A percentile compares a stretch with the other conserved stretches of the same genome.
These are phyloP conservation scores for Drosophila mettleri DNA, from an alignment of 2,888 invertebrate genomes.

Conservation along the genomic window DNA sequence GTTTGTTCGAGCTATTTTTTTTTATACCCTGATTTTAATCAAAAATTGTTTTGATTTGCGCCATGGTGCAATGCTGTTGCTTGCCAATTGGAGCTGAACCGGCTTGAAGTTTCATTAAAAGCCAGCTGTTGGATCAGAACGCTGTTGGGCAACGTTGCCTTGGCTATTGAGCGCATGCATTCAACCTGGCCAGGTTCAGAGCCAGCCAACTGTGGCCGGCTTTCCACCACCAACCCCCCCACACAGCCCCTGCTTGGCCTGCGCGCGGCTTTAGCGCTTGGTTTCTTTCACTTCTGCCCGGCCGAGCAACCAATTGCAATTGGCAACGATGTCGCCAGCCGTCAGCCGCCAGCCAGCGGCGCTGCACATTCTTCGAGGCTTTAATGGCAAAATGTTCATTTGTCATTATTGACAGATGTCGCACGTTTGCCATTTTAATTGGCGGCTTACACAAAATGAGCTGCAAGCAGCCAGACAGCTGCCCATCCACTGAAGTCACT, in stretches of 20 bases:
- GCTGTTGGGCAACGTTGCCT: slow-evolving; percentile 26
- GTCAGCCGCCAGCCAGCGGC: too few relatives aligned
- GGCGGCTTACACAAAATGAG: slow-evolving; percentile 77
- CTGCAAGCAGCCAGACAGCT: slow-evolving; percentile 37
- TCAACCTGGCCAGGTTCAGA: slow-evolving; percentile 26
- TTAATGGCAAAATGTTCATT: slow-evolving; percentile 75
- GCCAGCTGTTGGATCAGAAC: slow-evolving; percentile 7
- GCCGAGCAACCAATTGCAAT: slow-evolving; percentile 46
- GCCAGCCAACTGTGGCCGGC: slow-evolving; percentile 4
- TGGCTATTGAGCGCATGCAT: slow-evolving; percentile 35
- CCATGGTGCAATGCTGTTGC: neutral
- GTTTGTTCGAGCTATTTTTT: neutral
- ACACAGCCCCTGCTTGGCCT: neutral
- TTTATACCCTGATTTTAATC: too few relatives aligned
- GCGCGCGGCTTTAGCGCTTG: slow-evolving; percentile 37
- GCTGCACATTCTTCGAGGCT: slow-evolving; percentile 12
- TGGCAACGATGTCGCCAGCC: slow-evolving; percentile 25
- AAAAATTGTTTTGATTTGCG: neutral
- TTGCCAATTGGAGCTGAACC: slow-evolving; percentile 20
- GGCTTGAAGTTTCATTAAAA: slow-evolving; percentile 54
- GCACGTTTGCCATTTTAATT: slow-evolving; percentile 79
- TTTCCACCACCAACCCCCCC: too few relatives aligned
- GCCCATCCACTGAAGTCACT: slow-evolving; percentile 16
- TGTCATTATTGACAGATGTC: slow-evolving; percentile 81
- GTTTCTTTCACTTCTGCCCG: slow-evolving; percentile 39